These are phyloP conservation scores for Phalacrocorax carbo DNA, from an alignment of 2,113 vertebrate genomes.

Conservation along the genomic window DNA sequence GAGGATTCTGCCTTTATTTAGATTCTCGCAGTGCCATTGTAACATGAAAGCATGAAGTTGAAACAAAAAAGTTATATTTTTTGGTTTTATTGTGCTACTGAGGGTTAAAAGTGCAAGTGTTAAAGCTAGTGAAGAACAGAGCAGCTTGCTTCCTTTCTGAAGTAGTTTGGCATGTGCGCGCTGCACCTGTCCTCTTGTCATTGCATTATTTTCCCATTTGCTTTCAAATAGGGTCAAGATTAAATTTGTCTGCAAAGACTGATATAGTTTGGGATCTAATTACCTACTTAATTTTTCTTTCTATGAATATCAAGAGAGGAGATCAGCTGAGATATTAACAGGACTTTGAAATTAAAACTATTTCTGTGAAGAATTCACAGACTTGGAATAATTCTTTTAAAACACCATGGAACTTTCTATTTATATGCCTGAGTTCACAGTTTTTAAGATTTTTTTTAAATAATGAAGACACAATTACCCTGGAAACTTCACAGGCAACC, in stretches of 20 bases:
- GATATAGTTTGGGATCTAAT: neutral
- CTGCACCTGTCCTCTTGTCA: constrained; percentile 7
- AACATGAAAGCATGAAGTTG: neutral
- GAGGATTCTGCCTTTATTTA: neutral
- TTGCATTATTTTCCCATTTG: constrained; percentile 39
- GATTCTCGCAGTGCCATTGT: neutral
- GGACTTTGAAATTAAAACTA: neutral
- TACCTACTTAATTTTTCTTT: neutral
- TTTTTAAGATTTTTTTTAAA: neutral
- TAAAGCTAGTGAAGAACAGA: neutral
- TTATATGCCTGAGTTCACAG: neutral
- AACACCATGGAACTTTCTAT: neutral
- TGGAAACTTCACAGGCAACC: neutral
- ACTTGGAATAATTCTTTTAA: neutral
- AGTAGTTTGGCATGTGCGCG: neutral
- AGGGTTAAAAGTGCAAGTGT: neutral
- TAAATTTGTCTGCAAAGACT: neutral
- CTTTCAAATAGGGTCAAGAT: neutral
- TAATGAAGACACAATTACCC: neutral
- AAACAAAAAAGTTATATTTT: neutral
- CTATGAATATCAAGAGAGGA: neutral
- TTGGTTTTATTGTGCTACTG: neutral
- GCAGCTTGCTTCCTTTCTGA: constrained; percentile 13
- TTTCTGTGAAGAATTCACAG: neutral
- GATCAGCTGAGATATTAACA: neutral